A percentile compares a stretch with the other conserved stretches of the same genome.
These are phyloP conservation scores for Drosophila busckii DNA, from an alignment of 1,140 invertebrate species.

Conservation along the genomic window DNA sequence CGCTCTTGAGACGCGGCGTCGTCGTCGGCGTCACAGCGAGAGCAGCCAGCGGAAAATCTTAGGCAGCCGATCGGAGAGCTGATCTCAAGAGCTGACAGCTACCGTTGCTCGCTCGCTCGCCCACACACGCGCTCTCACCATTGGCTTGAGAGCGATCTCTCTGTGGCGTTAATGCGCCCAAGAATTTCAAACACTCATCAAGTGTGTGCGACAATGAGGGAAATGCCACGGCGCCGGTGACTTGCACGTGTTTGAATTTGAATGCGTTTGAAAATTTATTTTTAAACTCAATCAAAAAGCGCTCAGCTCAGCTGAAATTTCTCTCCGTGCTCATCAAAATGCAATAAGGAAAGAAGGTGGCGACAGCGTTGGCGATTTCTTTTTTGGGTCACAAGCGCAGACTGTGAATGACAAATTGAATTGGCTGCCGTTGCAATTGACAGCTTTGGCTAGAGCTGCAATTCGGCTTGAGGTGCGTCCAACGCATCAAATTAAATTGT, in stretches of 20 bases:
- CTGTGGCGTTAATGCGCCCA: no score
- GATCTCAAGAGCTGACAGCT: no score
- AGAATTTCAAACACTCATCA: no score
- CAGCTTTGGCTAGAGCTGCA: conserved; percentile 17
- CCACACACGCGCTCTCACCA: no score
- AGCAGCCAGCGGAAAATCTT: no score
- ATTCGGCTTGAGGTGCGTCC: background rate
- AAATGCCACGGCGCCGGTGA: conserved; percentile 15
- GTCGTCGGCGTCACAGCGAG: no score
- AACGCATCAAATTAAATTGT: no score
- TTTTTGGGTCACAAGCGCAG: conserved; percentile 25
- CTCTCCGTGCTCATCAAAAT: conserved; percentile 29
- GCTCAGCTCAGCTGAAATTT: conserved; percentile 4
- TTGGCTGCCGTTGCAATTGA: conserved; percentile 17
- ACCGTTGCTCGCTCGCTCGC: no score
- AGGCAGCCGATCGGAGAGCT: no score
- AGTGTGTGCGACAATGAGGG: conserved; percentile 13
- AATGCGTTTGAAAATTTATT: conserved; percentile 44
- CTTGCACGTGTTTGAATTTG: conserved; percentile 55
- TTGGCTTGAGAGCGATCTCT: no score
- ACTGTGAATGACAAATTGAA: conserved; percentile 36
- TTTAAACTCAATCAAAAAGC: conserved; percentile 69
- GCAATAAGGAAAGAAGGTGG: conserved; percentile 38
- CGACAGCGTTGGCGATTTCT: conserved; percentile 29
- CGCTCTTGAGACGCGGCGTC: no score